Base-by-base conservation (phyloP, 64 coral and sea anemone genomes). In the Montipora sp. region DNA sequence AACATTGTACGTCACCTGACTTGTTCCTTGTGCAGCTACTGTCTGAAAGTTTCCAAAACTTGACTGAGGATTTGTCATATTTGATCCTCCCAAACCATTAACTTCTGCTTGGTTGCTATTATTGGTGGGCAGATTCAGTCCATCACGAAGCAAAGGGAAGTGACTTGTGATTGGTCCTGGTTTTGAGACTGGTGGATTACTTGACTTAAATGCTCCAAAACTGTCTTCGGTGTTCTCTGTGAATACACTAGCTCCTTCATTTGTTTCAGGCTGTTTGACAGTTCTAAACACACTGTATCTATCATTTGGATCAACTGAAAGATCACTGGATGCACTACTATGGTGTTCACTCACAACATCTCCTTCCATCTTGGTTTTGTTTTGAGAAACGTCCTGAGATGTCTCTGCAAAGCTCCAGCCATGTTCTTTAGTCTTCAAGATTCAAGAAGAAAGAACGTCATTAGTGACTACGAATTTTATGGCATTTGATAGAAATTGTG, bases 371-470 rank as follows among this genome's bases (percentile, higher is more conserved):
- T 21, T 36, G 27, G 78, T 47, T 45, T 46, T 90, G 47, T 46
- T 87, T 67, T 77, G 75, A 48, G 55, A n/a, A 63, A 60, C 18
- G 46, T 81, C 81, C 45, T 81, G 80, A 22, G 60, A 48, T n/a
- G 58, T 27, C 47, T 95, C 93, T 80, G 72, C 79, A 83, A 96
- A 94, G 43, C 92, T 96, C 95, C 95, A 96, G 3, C 92, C 91
- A 22, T 83, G 49, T 16, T 80, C 89, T 82, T 79, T 91, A 12
- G 59, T 74, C 95, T 96, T 20, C 7, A 57, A 81, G 7, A 89
- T 83, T 63, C 60, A 47, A 9, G 48, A 61, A 49, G 19, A 59
- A 36, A 36, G 36, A 36, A 36, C 36, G 1, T 36, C 36, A 36
- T 36, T 36, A 36, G 36, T 36, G 36, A 36, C 36, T 36, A 36